phyloP scores from a whole-genome alignment of 2,113 vertebrate species.

The Brachypodius melanocephalos region DNA sequence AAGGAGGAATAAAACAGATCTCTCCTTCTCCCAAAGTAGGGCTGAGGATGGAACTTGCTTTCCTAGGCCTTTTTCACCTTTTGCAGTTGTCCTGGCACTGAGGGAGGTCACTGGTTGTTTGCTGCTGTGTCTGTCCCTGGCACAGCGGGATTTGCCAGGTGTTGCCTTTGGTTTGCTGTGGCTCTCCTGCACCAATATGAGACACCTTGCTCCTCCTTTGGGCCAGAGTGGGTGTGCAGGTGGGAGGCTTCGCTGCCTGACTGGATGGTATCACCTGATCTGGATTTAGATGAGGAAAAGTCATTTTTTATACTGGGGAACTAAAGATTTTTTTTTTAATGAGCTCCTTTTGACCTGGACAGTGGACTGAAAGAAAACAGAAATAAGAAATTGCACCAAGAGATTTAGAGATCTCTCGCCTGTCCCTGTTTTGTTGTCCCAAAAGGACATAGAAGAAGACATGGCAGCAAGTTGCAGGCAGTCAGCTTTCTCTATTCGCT shows the following conservation, averaged over 20 bases:
- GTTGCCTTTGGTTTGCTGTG: rapidly evolving
- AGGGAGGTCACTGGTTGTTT: rapidly evolving
- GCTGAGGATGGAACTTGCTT: not conserved
- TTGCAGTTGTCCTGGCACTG: not conserved
- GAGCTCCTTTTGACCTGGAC: not conserved
- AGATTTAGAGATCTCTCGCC: not conserved
- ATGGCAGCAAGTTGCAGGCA: not conserved
- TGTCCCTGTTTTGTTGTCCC: not conserved
- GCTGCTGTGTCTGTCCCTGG: not conserved
- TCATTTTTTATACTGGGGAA: not conserved
- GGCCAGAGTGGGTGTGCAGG: not conserved
- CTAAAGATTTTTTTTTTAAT: not conserved
- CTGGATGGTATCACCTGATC: not conserved
- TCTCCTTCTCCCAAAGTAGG: not conserved
- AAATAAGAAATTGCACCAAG: not conserved
- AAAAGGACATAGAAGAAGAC: not conserved
- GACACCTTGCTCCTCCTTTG: not conserved
- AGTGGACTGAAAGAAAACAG: not conserved
- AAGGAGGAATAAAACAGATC: not conserved
- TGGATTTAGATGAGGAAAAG: not conserved
- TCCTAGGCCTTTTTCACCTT: not conserved
- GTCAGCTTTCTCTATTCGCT: not conserved
- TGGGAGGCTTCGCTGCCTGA: not conserved
- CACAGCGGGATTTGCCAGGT: rapidly evolving
- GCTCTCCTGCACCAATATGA: not conserved